Evolutionary conservation across 1,140 invertebrate genomes (phyloP), one percentile per base, ranked within the genome.

Genomic region (Conopomorpha cramerella): DNA sequence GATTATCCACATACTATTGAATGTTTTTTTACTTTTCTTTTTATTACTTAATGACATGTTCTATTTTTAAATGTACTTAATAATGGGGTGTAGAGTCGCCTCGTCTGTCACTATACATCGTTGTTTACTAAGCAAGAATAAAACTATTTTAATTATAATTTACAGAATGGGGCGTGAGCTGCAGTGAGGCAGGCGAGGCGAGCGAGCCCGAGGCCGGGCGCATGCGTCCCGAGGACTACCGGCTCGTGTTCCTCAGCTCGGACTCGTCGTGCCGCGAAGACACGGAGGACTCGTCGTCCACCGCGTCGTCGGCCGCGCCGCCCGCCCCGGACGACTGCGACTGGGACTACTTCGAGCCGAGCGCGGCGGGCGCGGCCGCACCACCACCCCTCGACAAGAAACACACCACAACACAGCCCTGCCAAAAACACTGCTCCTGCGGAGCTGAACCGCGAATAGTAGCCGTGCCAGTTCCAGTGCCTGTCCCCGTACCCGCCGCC

Each of bases 171-270:
- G 59, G 67, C 53, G 57, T 63, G 52, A 60, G 55, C 40, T n/a
- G n/a, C n/a, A 51, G 55, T 50, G 73, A 77, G 45, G 51, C 67
- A 41, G 65, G 63, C 41, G 71, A 77, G 46, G 61, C 63, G 42
- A 66, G 68, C 46, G 73, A 77, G 39, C 59, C 66, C 36, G 76
- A 79, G 57, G 65, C 65, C 55, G 72, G 77, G 56, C 77, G 77
- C 43, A 79, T 79, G 77, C 71, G 73, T 60, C 73, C 77, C 38
- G 90, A 93, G 57, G 91, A 93, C 71, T 91, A 92, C 56, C 87
- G 88, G 48, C 77, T 93, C 38, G 92, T 94, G 2, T 94, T 94
- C 71, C 88, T 94, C 51, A 92, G 88, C 56, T 91, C 89, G 15
- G 90, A 92, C 49, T 90, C 89, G 27, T 91, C 89, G 3, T 89